Conservation (phyloP, 37 sponge, comb jelly and placozoan species). For the Diacarnus erythraeanus region DNA sequence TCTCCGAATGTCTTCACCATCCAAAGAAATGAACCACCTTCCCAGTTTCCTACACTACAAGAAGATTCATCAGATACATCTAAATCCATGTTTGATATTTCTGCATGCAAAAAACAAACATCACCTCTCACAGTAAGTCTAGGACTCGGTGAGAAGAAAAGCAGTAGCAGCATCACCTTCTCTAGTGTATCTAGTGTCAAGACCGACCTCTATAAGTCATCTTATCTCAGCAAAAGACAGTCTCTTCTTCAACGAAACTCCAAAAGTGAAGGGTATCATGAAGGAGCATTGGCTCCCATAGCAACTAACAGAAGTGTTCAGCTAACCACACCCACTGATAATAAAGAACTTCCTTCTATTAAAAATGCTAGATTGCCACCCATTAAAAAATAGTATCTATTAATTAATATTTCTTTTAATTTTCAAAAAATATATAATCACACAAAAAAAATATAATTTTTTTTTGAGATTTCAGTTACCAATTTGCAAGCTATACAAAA, state of each 20-base stretch:
- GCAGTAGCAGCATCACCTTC: background rate
- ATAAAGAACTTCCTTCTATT: background rate
- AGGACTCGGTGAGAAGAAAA: background rate
- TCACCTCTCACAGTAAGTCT: background rate
- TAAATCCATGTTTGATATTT: conserved; percentile 45
- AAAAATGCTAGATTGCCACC: conserved; percentile 30
- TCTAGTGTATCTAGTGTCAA: conserved; percentile 1
- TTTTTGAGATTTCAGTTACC: background rate
- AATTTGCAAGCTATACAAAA: background rate
- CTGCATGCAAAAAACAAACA: conserved; percentile 16
- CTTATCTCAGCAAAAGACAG: conserved; percentile 10
- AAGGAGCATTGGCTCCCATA: conserved; percentile 48
- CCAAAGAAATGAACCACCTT: background rate
- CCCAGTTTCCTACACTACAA: background rate
- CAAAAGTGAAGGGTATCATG: conserved; percentile 14
- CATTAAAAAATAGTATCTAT: conserved; percentile 20
- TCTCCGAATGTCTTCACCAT: conserved; percentile 43
- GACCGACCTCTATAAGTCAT: conserved; percentile 26
- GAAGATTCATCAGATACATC: background rate
- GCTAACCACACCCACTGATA: background rate
- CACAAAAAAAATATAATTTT: too few relatives aligned
- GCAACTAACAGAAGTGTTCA: background rate
- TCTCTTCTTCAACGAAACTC: background rate
- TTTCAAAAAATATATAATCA: background rate
- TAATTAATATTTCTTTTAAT: background rate